Conservation (phyloP, 1,140 invertebrate genomes). For the Stenopsyche tienmushanensis region DNA sequence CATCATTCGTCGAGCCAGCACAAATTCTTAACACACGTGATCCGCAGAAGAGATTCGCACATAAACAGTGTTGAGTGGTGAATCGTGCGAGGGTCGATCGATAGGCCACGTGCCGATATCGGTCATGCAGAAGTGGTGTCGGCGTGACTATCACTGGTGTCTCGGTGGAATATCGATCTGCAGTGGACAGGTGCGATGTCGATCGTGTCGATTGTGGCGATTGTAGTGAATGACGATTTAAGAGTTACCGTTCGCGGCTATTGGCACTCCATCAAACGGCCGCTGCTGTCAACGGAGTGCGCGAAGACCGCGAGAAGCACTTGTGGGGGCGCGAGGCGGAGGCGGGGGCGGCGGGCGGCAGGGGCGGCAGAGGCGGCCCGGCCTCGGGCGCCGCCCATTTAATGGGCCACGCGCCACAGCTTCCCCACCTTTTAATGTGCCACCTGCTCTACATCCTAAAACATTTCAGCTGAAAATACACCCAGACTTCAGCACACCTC, state of each 20-base stretch:
- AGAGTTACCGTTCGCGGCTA: too few relatives aligned
- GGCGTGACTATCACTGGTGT: background rate
- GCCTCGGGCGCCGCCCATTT: constrained; percentile 20
- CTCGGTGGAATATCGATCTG: background rate
- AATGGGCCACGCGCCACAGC: constrained; percentile 28
- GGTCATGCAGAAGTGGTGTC: background rate
- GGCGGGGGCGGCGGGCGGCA: constrained; percentile 4
- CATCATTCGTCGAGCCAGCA: background rate
- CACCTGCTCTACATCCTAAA: background rate
- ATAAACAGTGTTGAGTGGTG: background rate
- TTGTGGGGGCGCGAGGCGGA: constrained; percentile 7
- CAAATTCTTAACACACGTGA: background rate
- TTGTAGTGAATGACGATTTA: too few relatives aligned
- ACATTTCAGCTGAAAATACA: background rate
- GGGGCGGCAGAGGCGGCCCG: constrained; percentile 1
- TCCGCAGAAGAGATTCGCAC: background rate
- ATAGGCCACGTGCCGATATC: too few relatives aligned
- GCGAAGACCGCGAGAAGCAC: background rate
- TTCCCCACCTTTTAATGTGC: constrained; percentile 1
- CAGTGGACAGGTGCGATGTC: constrained; percentile 1
- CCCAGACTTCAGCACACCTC: background rate
- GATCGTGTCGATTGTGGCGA: too few relatives aligned
- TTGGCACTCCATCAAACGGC: background rate
- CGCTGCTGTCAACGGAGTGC: background rate
- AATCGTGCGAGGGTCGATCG: background rate